Conservation (phyloP, 1,140 invertebrate genomes). For the Nautilus pompilius region DNA sequence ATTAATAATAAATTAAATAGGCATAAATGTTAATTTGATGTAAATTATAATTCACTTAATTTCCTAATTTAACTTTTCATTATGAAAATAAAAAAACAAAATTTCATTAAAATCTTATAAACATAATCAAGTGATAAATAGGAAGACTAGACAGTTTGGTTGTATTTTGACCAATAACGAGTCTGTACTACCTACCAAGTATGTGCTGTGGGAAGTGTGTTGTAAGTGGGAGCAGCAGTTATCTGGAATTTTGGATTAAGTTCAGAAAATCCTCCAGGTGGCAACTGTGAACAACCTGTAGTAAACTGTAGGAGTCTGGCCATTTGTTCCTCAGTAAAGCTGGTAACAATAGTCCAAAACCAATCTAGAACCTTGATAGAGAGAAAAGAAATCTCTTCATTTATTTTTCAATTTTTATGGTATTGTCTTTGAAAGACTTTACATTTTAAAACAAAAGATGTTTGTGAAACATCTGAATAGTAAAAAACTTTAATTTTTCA, state of each 20-base stretch:
- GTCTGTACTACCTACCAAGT: slow-evolving; percentile 81
- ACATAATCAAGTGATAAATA: too few relatives aligned
- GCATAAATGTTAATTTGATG: too few relatives aligned
- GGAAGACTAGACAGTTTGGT: too few relatives aligned
- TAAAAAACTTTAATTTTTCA: too few relatives aligned
- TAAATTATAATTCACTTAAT: too few relatives aligned
- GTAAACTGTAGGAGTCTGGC: slow-evolving; percentile 89
- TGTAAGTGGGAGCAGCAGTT: slow-evolving; percentile 82
- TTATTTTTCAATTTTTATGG: background rate
- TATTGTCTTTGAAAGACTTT: too few relatives aligned
- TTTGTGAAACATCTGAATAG: background rate
- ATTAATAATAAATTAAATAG: too few relatives aligned
- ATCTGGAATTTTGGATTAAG: slow-evolving; percentile 88
- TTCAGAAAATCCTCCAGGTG: slow-evolving; percentile 83
- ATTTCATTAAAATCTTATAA: too few relatives aligned
- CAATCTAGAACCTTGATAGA: slow-evolving; percentile 70
- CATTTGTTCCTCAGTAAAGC: slow-evolving; percentile 91
- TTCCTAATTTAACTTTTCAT: too few relatives aligned
- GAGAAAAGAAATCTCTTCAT: background rate
- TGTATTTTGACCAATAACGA: too few relatives aligned
- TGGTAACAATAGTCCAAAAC: slow-evolving; percentile 92
- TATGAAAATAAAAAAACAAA: too few relatives aligned
- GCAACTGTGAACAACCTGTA: slow-evolving; percentile 85
- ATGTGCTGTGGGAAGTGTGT: slow-evolving; percentile 87
- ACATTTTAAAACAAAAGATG: background rate